Evolutionary conservation across 2,797 vertebrate species (phyloP), one percentile per base, ranked within the genome.

Genomic region (Setipinna tenuifilis): DNA sequence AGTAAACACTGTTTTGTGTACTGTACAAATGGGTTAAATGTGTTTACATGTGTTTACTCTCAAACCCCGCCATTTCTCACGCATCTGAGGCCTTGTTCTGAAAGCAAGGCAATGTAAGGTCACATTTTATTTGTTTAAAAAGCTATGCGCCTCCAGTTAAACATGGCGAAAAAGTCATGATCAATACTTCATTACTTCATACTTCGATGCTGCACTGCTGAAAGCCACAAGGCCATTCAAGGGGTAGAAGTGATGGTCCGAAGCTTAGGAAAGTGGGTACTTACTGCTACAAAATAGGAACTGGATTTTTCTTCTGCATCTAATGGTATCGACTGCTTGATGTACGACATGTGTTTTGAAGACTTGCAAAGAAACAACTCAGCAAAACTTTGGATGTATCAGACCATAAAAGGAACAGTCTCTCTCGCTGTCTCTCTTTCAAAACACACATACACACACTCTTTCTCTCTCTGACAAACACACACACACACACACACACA

Each of bases 401-500:
- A 65, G n/a, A 65, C 61, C 61, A 25, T 65, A 2, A 65, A 23
- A 65, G 23, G 0, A 25, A 65, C 61, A 65, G 23, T 23, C 61
- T 1, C 35, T 78, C 71, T 7, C 19, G 17, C 17, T 59, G 2
- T 59, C 58, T 44, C 71, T 7, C 17, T 78, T 7, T 78, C 50
- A 78, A 48, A 2, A 54, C 50, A 54, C 50, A 54, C 50, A 54
- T 14, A 54, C 7, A 54, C 50, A 54, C 50, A 9, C 50, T 10
- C 7, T 10, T 14, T 10, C 50, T 82, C 86, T 85, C 85, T 83
- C 84, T 62, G 48, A 82, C 62, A 81, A 59, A 54, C 82, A 58
- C 87, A 23, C 54, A 85, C 62, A 86, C 3, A 87, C 17, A 68
- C 62, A 78, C 75, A 83, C 62, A 78, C 21, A 87, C 48, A 87